Evolutionary conservation across 2,888 invertebrate genomes (phyloP).

Genomic region (Chymomyza caudatula): DNA sequence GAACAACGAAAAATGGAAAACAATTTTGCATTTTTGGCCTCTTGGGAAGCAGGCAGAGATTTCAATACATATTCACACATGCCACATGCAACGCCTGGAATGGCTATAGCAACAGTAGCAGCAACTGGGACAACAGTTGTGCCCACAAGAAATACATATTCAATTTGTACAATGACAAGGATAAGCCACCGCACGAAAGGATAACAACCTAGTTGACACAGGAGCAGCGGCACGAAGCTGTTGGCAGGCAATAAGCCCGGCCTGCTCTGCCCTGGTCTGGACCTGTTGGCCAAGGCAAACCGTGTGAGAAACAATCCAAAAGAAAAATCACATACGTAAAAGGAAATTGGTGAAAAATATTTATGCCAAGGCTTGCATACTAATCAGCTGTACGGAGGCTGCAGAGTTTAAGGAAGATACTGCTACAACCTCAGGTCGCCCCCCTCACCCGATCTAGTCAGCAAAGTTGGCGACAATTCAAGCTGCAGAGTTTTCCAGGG

Average conservation of each 20-base stretch:
- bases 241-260: neutral
- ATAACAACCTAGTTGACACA: slow-evolving; percentile 60
- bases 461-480: neutral
- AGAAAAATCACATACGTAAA: slow-evolving; percentile 1
- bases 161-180: slow-evolving; percentile 52
- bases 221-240: slow-evolving; percentile 24
- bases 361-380: slow-evolving; percentile 26
- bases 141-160: slow-evolving; percentile 34
- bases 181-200: slow-evolving; percentile 64
- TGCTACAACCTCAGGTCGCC: neutral
- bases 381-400: slow-evolving; percentile 19
- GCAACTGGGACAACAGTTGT: no score
- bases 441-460: no score
- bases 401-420: neutral
- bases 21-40: slow-evolving; percentile 23
- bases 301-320: neutral
- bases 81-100: neutral
- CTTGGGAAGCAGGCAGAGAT: slow-evolving; percentile 21
- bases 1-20: slow-evolving; percentile 15
- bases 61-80: slow-evolving; percentile 9
- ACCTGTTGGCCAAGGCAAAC: neutral
- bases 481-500: neutral
- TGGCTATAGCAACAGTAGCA: no score
- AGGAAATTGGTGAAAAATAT: slow-evolving; percentile 38
- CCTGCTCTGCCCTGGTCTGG: neutral